These are phyloP conservation scores for Cyanocitta stelleri DNA, from an alignment of 2,113 vertebrate genomes.

Conservation along the genomic window DNA sequence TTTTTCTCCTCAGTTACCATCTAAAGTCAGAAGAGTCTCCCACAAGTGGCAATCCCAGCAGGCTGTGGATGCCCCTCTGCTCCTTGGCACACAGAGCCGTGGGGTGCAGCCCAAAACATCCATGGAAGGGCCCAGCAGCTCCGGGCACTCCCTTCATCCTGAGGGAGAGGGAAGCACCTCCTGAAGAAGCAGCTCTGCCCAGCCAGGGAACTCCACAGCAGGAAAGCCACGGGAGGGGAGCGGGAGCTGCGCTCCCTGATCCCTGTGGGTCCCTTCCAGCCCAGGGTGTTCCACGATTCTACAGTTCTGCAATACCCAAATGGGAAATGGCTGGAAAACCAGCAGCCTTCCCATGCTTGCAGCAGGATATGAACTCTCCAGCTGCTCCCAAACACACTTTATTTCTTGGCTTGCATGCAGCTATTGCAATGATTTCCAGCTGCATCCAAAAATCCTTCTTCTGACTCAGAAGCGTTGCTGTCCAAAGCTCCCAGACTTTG, in stretches of 20 bases:
- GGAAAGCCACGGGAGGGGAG: neutral
- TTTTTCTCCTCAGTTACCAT: neutral
- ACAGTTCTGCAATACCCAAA: accelerated
- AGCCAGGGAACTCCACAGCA: neutral
- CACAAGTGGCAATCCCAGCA: neutral
- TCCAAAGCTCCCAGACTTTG: neutral
- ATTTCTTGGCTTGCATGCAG: neutral
- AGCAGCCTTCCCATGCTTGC: neutral
- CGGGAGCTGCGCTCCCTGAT: neutral
- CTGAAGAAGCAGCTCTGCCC: neutral
- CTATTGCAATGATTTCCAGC: neutral
- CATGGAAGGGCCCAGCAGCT: neutral
- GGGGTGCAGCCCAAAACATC: accelerated
- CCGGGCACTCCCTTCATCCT: neutral
- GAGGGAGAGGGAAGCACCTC: neutral
- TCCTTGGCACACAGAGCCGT: neutral
- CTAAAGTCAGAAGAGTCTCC: neutral
- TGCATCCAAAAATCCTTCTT: neutral
- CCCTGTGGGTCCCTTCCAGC: neutral
- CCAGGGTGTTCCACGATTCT: neutral
- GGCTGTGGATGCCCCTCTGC: neutral
- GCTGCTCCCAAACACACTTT: neutral
- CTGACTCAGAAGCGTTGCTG: neutral
- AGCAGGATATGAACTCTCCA: neutral
- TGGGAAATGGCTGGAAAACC: neutral